Evolutionary conservation across 2,888 invertebrate species (phyloP).

Genomic region (Acrocyrtus sp.): DNA sequence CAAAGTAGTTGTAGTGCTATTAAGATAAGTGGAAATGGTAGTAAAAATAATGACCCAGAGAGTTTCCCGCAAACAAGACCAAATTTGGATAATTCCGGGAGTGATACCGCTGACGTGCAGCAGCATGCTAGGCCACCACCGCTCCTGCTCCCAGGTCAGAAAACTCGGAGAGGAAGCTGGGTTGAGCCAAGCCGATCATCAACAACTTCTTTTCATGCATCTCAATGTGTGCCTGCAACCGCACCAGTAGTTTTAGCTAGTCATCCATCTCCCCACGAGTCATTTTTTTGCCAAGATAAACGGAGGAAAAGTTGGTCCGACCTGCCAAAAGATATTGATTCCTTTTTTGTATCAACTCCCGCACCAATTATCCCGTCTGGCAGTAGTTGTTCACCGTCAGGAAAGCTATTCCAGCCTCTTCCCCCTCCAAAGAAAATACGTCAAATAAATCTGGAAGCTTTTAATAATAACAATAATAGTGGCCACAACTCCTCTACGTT

Average conservation of each 20-base stretch:
- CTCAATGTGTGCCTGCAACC: background rate
- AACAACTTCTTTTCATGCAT: conserved; percentile 24
- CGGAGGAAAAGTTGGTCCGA: conserved; percentile 60
- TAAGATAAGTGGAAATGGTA: conserved; percentile 38
- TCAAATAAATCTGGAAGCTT: conserved; percentile 61
- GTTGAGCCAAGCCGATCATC: conserved; percentile 50
- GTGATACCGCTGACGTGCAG: no score
- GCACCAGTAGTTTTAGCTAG: no score
- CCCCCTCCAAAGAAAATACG: conserved; percentile 61
- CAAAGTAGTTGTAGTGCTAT: no score
- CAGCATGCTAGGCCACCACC: conserved; percentile 28
- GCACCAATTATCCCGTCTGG: conserved; percentile 31
- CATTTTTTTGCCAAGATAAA: conserved; percentile 37
- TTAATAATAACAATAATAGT: conserved; percentile 43
- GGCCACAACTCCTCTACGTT: background rate
- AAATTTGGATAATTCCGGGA: conserved; percentile 34
- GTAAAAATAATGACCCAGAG: conserved; percentile 41
- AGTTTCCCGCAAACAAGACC: conserved; percentile 19
- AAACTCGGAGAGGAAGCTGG: conserved; percentile 59
- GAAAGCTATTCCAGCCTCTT: conserved; percentile 59
- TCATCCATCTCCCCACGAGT: conserved; percentile 20
- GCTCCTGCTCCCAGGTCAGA: conserved; percentile 51
- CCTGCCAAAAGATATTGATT: conserved; percentile 55
- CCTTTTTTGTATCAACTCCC: conserved; percentile 26
- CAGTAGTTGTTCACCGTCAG: conserved; percentile 35